These are phyloP conservation scores for Palythoa heliodiscus DNA, from an alignment of 92 coral and sea anemone species.

Conservation along the genomic window DNA sequence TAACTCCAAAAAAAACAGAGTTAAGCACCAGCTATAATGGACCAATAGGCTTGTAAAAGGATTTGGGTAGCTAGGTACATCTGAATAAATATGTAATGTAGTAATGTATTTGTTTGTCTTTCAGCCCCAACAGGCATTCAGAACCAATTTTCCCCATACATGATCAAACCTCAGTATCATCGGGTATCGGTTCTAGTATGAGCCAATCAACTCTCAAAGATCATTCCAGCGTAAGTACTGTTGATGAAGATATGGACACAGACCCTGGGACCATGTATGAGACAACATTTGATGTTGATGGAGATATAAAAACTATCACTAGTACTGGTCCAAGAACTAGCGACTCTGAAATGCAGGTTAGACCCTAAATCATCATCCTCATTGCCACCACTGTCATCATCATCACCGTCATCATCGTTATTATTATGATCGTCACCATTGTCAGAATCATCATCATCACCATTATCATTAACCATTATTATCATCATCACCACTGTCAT, in stretches of 20 bases:
- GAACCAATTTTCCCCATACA: slow-evolving; percentile 40
- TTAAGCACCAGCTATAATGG: too few species aligned
- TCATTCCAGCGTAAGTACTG: slow-evolving; percentile 40
- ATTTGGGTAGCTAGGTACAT: neutral
- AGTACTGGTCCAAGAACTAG: slow-evolving; percentile 37
- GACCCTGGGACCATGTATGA: slow-evolving; percentile 73
- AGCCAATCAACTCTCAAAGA: slow-evolving; percentile 29
- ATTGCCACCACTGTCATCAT: too few species aligned
- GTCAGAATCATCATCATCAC: too few species aligned
- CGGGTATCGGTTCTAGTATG: slow-evolving; percentile 24
- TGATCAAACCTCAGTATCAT: slow-evolving; percentile 26
- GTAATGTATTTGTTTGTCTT: neutral
- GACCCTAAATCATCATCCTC: neutral
- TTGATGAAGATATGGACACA: slow-evolving; percentile 41
- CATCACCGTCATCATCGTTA: too few species aligned
- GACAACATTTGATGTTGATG: slow-evolving; percentile 87
- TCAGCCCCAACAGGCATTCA: slow-evolving; percentile 37
- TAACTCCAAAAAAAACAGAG: too few species aligned
- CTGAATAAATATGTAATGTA: neutral
- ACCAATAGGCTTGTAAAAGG: too few species aligned
- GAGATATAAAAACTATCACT: slow-evolving; percentile 72
- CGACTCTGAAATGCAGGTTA: slow-evolving; percentile 37
- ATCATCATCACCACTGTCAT: too few species aligned
- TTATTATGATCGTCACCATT: too few species aligned
- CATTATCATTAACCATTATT: too few species aligned